Conservation (phyloP, 2,797 vertebrate genomes). For the Schizopygopsis pylzovi region DNA sequence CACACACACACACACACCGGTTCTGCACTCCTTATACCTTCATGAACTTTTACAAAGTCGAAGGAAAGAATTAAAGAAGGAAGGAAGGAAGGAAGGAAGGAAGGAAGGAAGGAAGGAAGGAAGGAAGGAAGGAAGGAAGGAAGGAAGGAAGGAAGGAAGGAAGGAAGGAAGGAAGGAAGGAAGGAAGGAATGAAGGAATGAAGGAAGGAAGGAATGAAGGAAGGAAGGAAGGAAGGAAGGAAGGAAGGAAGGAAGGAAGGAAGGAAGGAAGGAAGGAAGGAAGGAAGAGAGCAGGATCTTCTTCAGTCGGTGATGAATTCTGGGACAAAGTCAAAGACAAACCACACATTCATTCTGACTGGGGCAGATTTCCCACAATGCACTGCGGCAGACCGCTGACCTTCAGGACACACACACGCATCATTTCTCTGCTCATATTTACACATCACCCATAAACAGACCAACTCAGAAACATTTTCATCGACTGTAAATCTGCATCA, state of each 20-base stretch:
- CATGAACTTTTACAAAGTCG: no score
- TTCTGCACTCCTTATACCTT: no score
- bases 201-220: background rate
- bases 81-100: no score
- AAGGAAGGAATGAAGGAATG: background rate
- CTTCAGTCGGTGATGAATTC: slow-evolving; percentile 67
- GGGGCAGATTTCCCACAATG: slow-evolving; percentile 76
- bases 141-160: background rate
- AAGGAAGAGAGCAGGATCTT: slow-evolving; percentile 4
- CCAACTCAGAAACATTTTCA: background rate
- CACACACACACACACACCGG: no score
- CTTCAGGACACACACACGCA: slow-evolving; percentile 75
- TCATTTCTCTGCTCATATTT: slow-evolving; percentile 67
- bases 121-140: background rate
- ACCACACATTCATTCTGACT: slow-evolving; percentile 73
- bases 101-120: no score
- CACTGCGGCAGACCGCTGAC: slow-evolving; percentile 73
- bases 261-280: no score
- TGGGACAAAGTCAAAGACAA: slow-evolving; percentile 76
- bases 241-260: no score
- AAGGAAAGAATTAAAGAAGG: no score
- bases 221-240: no score
- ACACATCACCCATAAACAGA: slow-evolving; percentile 33
- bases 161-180: no score
- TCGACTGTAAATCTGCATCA: background rate